Evolutionary conservation across 2,888 invertebrate species (phyloP).

Genomic region (Melieria omissa): DNA sequence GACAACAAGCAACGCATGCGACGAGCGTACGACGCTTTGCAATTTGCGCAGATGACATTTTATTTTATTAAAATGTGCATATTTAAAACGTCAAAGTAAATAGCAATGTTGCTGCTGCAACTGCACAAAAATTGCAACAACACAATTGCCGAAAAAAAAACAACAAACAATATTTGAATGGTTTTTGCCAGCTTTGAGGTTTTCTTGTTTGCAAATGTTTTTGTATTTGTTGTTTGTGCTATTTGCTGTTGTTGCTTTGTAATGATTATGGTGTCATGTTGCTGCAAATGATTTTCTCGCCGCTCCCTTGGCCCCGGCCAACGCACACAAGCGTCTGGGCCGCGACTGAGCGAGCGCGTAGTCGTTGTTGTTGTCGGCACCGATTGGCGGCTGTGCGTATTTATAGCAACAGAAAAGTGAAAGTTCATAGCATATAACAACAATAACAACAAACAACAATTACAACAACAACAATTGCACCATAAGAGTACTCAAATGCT

Average conservation of each 20-base stretch:
- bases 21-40: background rate
- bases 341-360: background rate
- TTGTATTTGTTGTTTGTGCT: background rate
- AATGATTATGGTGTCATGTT: too few species aligned
- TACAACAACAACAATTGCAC: background rate
- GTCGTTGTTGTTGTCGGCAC: background rate
- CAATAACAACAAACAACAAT: background rate
- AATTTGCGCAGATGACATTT: conserved; percentile 29
- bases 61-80: conserved; percentile 34
- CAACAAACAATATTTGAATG: background rate
- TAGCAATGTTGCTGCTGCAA: background rate
- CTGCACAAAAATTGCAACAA: background rate
- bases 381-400: background rate
- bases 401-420: conserved; percentile 34
- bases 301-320: too few species aligned
- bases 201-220: background rate
- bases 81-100: conserved; percentile 7
- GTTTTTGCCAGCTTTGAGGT: background rate
- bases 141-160: background rate
- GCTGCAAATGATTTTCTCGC: too few species aligned
- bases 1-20: background rate
- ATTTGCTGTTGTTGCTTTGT: too few species aligned
- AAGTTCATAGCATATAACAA: conserved; percentile 29
- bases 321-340: too few species aligned
- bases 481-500: background rate